Percentiles rank a stretch among this genome's conserved stretches.
phyloP scores from a whole-genome alignment of 2,113 vertebrate genomes.

The Antidorcas marsupialis region DNA sequence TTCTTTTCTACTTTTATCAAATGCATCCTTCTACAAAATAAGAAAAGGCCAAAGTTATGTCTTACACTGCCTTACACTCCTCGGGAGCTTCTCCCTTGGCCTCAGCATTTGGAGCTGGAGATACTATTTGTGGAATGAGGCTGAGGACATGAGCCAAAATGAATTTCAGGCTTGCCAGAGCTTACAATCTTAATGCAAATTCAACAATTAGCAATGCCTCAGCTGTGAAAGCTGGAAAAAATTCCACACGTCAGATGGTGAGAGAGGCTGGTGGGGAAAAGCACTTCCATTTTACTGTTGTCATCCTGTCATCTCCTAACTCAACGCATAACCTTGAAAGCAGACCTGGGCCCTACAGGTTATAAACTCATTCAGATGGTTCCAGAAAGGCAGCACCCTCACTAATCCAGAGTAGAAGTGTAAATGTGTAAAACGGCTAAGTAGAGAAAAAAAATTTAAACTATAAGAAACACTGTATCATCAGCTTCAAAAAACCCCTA shows the following conservation, averaged over 20 bases:
- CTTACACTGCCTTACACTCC: neutral
- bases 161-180: slow-evolving; percentile 66
- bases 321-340: neutral
- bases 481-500: neutral
- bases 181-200: slow-evolving; percentile 69
- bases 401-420: neutral
- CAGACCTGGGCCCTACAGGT: neutral
- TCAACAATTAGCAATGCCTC: slow-evolving; percentile 66
- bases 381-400: neutral
- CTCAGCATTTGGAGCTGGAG: slow-evolving; percentile 16
- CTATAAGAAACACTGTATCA: neutral
- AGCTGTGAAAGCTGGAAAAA: slow-evolving; percentile 48
- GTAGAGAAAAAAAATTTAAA: neutral
- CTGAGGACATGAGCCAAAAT: slow-evolving; percentile 58
- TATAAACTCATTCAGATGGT: neutral
- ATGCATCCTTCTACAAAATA: neutral
- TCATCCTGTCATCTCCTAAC: neutral
- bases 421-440: neutral
- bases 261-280: slow-evolving; percentile 31
- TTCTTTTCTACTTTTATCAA: neutral
- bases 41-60: neutral
- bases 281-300: neutral
- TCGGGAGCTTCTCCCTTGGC: neutral
- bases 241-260: slow-evolving; percentile 56
- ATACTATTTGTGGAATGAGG: slow-evolving; percentile 51